Evolutionary conservation across 2,888 invertebrate genomes (phyloP).

Genomic region (Temnothorax unifasciatus): DNA sequence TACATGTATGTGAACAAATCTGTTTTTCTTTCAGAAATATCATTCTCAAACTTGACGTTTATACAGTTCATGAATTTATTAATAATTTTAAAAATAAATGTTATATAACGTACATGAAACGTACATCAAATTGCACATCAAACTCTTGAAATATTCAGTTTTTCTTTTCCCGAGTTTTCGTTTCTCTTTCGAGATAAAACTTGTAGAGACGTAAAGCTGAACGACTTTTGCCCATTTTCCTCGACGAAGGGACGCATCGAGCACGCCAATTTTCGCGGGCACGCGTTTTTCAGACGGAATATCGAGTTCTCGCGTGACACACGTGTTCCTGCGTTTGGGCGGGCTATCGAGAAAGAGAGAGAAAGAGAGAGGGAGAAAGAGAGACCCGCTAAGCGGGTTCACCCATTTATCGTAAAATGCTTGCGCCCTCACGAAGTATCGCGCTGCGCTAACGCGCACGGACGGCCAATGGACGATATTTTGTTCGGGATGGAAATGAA

Average conservation of each 20-base stretch:
- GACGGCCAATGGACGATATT: slow-evolving; percentile 13
- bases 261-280: slow-evolving; percentile 28
- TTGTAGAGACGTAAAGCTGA: neutral
- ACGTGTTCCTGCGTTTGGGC: slow-evolving; percentile 26
- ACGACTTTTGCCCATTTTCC: slow-evolving; percentile 2
- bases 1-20: neutral
- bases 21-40: neutral
- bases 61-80: neutral
- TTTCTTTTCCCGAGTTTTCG: neutral
- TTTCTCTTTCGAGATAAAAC: neutral
- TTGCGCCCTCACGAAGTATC: slow-evolving; percentile 35
- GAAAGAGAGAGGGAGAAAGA: neutral
- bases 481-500: slow-evolving; percentile 36
- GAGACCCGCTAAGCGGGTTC: slow-evolving; percentile 9
- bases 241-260: slow-evolving; percentile 24
- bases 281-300: slow-evolving; percentile 34
- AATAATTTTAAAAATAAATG: neutral
- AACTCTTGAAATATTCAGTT: neutral
- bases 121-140: neutral
- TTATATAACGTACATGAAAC: neutral
- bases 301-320: slow-evolving; percentile 44
- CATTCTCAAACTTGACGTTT: neutral
- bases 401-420: slow-evolving; percentile 48
- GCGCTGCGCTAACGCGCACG: slow-evolving; percentile 38
- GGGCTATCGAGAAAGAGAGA: neutral